Evolutionary conservation across 2,113 vertebrate genomes (phyloP).

Genomic region (Pyxicephalus adspersus): DNA sequence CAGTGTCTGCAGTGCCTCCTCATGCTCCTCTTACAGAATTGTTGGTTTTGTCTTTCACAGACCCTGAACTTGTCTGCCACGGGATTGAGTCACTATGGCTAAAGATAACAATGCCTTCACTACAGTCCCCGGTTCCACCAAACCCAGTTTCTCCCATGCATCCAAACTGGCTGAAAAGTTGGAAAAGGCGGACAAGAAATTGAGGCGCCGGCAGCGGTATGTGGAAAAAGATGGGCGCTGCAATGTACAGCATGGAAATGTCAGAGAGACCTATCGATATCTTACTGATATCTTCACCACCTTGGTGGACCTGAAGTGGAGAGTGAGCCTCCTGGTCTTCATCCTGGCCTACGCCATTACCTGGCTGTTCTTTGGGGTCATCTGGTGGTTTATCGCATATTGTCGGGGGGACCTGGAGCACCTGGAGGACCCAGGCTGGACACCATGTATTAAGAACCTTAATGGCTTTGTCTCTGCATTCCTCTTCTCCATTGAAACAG

Average conservation of each 20-base stretch:
- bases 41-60: slow-evolving; percentile 1
- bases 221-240: slow-evolving; percentile 95
- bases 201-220: slow-evolving; percentile 84
- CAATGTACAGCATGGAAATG: slow-evolving; percentile 94
- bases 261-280: slow-evolving; percentile 93
- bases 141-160: not conserved
- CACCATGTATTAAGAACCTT: slow-evolving; percentile 94
- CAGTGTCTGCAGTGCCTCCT: no score
- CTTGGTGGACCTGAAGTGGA: slow-evolving; percentile 95
- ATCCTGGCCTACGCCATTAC: slow-evolving; percentile 94
- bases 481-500: slow-evolving; percentile 96
- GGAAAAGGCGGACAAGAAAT: slow-evolving; percentile 61
- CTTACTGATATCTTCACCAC: slow-evolving; percentile 98
- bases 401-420: slow-evolving; percentile 94
- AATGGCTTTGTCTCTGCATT: slow-evolving; percentile 95
- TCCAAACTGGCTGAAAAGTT: slow-evolving; percentile 38
- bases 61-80: not conserved
- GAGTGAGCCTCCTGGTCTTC: slow-evolving; percentile 93
- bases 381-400: slow-evolving; percentile 98
- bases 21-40: not conserved
- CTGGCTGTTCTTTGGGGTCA: slow-evolving; percentile 96
- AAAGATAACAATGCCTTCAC: slow-evolving; percentile 60
- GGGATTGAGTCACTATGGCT: slow-evolving; percentile 53
- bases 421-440: slow-evolving; percentile 89
- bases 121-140: slow-evolving; percentile 50